phyloP scores from a whole-genome alignment of 2,113 vertebrate genomes.

The Chaenogobius annularis region DNA sequence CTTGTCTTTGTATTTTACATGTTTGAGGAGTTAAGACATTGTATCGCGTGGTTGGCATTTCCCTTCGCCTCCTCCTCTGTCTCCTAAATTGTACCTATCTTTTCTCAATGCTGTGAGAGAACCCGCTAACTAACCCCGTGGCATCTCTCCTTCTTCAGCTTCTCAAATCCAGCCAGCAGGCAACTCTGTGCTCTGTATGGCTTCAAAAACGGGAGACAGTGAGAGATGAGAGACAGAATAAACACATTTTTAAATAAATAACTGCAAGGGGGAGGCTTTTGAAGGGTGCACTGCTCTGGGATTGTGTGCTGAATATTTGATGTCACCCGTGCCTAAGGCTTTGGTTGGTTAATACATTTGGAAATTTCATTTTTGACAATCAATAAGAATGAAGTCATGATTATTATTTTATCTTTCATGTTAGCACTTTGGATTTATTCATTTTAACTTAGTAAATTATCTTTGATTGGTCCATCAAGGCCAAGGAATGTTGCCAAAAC shows the following conservation, averaged over 20 bases:
- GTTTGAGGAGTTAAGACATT: neutral
- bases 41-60: neutral
- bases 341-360: conserved; percentile 27
- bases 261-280: conserved; percentile 61
- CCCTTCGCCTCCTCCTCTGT: neutral
- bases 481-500: conserved; percentile 25
- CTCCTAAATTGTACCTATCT: neutral
- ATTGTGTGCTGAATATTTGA: conserved; percentile 68
- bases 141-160: conserved; percentile 41
- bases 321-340: conserved; percentile 45
- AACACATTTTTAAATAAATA: conserved; percentile 75
- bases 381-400: conserved; percentile 11
- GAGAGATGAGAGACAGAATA: conserved; percentile 65
- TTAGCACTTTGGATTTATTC: neutral
- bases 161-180: conserved; percentile 53
- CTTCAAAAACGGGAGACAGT: conserved; percentile 33
- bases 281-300: conserved; percentile 63
- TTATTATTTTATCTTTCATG: neutral
- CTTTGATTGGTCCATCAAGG: conserved; percentile 33
- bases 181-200: conserved; percentile 45
- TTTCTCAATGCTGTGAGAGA: conserved; percentile 39
- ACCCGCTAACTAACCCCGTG: conserved; percentile 51
- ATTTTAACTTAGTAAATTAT: conserved; percentile 6
- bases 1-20: no score
- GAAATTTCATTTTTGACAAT: conserved; percentile 28